These are phyloP conservation scores for Aldrovandia affinis DNA, from an alignment of 2,797 vertebrate genomes.

Conservation along the genomic window DNA sequence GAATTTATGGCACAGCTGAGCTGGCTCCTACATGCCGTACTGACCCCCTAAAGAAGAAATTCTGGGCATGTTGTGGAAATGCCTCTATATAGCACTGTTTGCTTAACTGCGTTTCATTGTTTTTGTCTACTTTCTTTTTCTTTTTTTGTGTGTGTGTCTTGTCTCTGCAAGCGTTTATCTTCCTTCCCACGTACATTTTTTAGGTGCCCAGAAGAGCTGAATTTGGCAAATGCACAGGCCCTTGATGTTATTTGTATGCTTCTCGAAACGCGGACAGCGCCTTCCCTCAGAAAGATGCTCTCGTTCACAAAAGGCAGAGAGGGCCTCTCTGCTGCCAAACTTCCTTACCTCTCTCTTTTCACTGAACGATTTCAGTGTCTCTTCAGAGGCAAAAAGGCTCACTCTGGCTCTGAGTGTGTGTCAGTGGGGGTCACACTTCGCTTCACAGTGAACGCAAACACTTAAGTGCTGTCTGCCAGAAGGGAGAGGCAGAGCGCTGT, in stretches of 20 bases:
- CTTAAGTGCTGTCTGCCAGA: conserved; percentile 2
- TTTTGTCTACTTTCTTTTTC: background rate
- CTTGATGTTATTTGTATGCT: background rate
- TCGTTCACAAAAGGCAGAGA: conserved; percentile 4
- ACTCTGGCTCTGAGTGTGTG: conserved; percentile 8
- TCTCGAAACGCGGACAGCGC: background rate
- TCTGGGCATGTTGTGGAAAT: background rate
- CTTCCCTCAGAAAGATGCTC: background rate
- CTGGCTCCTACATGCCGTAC: background rate
- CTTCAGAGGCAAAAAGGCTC: background rate
- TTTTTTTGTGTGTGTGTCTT: no score
- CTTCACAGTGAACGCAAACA: background rate
- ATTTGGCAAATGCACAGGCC: background rate
- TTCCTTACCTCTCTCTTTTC: background rate
- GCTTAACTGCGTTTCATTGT: background rate
- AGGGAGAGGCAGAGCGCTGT: background rate
- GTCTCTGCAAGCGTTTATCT: background rate
- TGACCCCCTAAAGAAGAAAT: background rate
- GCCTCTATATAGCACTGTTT: background rate
- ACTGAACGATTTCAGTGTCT: background rate
- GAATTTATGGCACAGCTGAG: background rate
- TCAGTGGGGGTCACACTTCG: background rate
- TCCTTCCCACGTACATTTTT: background rate
- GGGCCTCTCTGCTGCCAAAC: background rate
- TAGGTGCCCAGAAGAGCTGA: background rate